Percentiles rank a stretch among this genome's conserved stretches.
Conservation (phyloP, 2,113 vertebrate species). For the Balaeniceps rex region DNA sequence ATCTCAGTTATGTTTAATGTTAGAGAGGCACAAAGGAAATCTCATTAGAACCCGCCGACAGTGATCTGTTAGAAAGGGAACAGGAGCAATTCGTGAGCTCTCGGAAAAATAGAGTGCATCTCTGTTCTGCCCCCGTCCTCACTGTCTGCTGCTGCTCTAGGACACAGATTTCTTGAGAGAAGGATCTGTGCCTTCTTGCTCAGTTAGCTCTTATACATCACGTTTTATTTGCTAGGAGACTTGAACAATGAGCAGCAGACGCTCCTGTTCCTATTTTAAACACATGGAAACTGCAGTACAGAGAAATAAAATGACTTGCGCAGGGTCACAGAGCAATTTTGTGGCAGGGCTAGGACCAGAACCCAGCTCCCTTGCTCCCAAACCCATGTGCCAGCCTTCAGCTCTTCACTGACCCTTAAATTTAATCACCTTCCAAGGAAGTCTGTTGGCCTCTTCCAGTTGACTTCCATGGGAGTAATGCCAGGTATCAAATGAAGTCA, state of each 20-base stretch:
- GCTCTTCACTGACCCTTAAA: background rate
- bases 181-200: background rate
- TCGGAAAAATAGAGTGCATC: background rate
- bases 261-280: background rate
- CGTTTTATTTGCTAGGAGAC: conserved; percentile 11
- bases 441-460: background rate
- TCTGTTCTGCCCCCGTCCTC: background rate
- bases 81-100: background rate
- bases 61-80: background rate
- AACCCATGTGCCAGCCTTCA: background rate
- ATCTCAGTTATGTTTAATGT: background rate
- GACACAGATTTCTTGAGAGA: background rate
- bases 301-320: background rate
- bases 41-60: background rate
- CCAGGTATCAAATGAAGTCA: background rate
- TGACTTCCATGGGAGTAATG: background rate
- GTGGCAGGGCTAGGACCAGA: background rate
- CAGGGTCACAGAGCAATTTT: conserved; percentile 23
- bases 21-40: background rate
- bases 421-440: conserved; percentile 12
- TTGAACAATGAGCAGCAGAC: background rate
- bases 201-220: background rate
- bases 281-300: background rate
- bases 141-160: background rate
- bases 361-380: background rate